Base-by-base conservation (phyloP, 2,888 invertebrate genomes). In the Meandrusa payeni region DNA sequence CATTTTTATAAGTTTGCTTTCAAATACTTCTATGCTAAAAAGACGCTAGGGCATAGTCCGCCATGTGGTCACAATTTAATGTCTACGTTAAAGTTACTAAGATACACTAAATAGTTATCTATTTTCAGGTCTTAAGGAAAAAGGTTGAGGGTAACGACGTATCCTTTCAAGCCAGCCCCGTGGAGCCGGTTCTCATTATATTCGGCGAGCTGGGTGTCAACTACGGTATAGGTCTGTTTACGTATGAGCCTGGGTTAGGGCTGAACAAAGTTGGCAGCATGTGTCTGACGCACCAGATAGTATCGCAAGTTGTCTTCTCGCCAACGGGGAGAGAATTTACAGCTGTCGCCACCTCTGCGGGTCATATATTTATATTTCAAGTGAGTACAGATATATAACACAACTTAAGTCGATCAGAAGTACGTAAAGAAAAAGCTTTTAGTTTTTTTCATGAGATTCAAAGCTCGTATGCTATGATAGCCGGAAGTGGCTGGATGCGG, bases 261-360 rank as follows among this genome's bases (percentile, higher is more conserved):
- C 41, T 73, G 24, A 13, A 26, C 26, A 56, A 52, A 10, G 61
- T 60, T 1, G 52, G 54, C 28, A 51, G 41, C 31, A 61, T 65
- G 64, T 71, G 81, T 40, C 69, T 88, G 17, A 88, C 88, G 4
- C 72, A 83, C 38, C 83, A 88, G 67, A 68, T 76, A 5, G 77
- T 88, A 15, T 78, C 85, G 5, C 61, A 61, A 1, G 61, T 83
- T 0, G 61, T 55, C 2, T 87, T 87, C 58, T 75, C 85, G 0
- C 61, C 71, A 1, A 62, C 64, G 0, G 88, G 88, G 1, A 56
- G 72, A 5, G 67, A 72, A 10, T 9, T 88, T 22, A 63, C 78
- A 1, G 76, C 76, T 1, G 80, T 77, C 0, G 83, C 87, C 2
- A 79, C 79, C 76, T 66, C 77, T 0, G 85, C 83, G 1, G 88